Evolutionary conservation across 2,797 vertebrate species (phyloP).

Genomic region (Capromys pilorides): DNA sequence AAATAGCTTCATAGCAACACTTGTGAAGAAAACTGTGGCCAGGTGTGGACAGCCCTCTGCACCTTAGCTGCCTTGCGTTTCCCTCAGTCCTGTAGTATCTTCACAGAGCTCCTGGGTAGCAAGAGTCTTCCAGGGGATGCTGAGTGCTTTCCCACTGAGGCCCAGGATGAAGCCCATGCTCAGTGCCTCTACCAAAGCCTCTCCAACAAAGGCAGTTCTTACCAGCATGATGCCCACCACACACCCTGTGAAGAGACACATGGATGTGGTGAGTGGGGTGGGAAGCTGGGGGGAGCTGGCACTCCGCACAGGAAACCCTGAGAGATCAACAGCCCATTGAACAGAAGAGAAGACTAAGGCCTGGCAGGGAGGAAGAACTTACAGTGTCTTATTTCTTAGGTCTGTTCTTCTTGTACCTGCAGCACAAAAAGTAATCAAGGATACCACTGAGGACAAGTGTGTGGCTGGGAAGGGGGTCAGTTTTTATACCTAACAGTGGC

Average conservation of each 20-base stretch:
- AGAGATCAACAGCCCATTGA: not conserved
- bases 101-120: not conserved
- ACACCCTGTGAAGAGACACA: not conserved
- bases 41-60: not conserved
- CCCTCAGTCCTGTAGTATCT: not conserved
- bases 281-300: not conserved
- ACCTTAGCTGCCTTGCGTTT: not conserved
- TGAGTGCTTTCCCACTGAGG: not conserved
- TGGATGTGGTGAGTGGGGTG: not conserved
- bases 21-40: conserved; percentile 59
- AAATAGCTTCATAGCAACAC: conserved; percentile 39
- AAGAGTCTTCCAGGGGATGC: not conserved
- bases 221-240: not conserved
- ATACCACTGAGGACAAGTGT: not conserved
- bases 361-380: not conserved
- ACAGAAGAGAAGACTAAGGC: not conserved
- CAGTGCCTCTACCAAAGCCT: not conserved
- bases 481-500: not conserved
- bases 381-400: not conserved
- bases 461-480: not conserved
- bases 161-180: not conserved
- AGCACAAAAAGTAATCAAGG: not conserved
- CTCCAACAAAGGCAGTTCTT: not conserved
- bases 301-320: not conserved
- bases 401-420: not conserved